Evolutionary conservation across 2,797 vertebrate genomes (phyloP).

Genomic region (Sparidentex hasta): DNA sequence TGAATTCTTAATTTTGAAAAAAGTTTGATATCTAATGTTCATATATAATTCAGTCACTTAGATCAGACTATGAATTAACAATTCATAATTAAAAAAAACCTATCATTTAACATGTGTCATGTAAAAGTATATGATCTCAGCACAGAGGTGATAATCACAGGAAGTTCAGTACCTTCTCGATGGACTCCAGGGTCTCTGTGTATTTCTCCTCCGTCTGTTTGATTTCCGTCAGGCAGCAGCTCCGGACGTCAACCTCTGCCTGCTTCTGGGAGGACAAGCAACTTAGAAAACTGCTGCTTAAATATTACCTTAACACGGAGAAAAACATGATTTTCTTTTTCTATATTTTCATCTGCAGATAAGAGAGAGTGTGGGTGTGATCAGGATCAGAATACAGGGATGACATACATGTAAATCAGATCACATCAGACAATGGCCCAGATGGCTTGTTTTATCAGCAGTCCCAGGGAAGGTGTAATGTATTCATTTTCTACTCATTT

Average conservation of each 20-base stretch:
- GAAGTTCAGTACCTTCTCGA: conserved; percentile 89
- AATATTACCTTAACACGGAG: not conserved
- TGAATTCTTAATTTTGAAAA: not conserved
- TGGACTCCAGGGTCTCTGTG: conserved; percentile 88
- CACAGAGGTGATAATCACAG: not conserved
- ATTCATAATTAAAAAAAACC: not conserved
- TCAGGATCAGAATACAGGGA: conserved; percentile 2
- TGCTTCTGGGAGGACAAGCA: conserved; percentile 84
- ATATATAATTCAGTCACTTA: not conserved
- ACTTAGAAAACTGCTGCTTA: conserved; percentile 11
- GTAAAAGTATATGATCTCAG: not conserved
- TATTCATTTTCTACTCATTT: no score
- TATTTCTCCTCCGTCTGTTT: conserved; percentile 98
- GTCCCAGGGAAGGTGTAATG: no score
- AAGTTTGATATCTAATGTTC: no score
- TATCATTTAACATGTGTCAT: not conserved
- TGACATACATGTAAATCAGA: not conserved
- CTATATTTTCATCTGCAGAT: not conserved
- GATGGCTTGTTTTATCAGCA: not conserved
- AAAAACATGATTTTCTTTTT: not conserved
- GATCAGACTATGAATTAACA: conserved; percentile 1
- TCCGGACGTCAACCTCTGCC: conserved; percentile 91
- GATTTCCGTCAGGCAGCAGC: conserved; percentile 94
- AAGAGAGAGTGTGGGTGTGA: not conserved
- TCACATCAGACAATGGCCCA: not conserved